Conservation (phyloP, 2,797 vertebrate genomes). For the Corythornis leucogaster region DNA sequence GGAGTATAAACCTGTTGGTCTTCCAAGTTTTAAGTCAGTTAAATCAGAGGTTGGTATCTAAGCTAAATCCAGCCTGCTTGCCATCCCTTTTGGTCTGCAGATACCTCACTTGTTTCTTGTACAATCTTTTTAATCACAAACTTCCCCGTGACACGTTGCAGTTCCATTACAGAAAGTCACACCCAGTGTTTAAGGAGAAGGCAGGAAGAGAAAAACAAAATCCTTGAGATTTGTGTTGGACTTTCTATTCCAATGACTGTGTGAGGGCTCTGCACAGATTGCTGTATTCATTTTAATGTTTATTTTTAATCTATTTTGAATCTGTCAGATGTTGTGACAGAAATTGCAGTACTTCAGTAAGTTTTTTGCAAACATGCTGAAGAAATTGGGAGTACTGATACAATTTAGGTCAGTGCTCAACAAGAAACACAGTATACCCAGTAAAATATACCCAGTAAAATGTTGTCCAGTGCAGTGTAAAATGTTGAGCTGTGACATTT, state of each 20-base stretch:
- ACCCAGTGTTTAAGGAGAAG: neutral
- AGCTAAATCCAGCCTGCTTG: neutral
- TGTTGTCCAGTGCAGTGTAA: neutral
- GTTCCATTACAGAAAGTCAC: neutral
- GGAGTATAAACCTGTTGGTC: neutral
- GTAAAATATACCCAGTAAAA: neutral
- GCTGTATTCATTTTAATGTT: slow-evolving; percentile 23
- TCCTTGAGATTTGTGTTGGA: neutral
- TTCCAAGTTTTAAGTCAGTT: neutral
- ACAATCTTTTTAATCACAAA: neutral
- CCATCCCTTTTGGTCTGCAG: neutral
- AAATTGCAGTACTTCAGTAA: slow-evolving; percentile 38
- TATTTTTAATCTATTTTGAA: slow-evolving; percentile 31
- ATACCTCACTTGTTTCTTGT: neutral
- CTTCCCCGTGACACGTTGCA: neutral
- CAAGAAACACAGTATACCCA: neutral
- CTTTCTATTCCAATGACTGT: neutral
- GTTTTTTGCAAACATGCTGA: slow-evolving; percentile 1
- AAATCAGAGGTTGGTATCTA: neutral
- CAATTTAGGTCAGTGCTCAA: slow-evolving; percentile 13
- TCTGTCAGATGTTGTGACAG: slow-evolving; percentile 43
- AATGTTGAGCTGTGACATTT: neutral
- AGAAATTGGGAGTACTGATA: neutral
- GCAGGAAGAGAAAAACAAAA: slow-evolving; percentile 7
- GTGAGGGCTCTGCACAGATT: slow-evolving; percentile 18